Conservation (phyloP, 2,888 invertebrate species). For the Beris morrisii region DNA sequence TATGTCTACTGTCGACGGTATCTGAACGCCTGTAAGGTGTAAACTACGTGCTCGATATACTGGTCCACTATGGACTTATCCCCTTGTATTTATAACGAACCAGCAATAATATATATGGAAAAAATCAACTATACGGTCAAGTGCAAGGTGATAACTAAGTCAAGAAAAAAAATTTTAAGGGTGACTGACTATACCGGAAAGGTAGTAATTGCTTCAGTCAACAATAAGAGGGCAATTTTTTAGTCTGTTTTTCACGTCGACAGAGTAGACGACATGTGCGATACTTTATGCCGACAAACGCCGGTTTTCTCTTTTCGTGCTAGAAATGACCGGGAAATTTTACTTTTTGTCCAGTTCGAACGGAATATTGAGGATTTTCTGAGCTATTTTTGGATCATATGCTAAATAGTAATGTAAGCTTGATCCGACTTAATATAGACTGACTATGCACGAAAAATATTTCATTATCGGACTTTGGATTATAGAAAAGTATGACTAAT, state of each 20-base stretch:
- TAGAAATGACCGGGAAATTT: no score
- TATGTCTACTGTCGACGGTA: background rate
- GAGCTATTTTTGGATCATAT: no score
- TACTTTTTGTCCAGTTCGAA: no score
- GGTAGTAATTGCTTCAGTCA: background rate
- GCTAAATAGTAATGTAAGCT: no score
- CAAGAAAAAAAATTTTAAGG: slow-evolving; percentile 10
- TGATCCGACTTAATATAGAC: no score
- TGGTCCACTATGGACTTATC: background rate
- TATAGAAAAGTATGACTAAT: no score
- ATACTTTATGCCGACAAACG: background rate
- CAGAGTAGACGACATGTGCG: background rate
- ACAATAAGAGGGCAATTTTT: slow-evolving; percentile 4
- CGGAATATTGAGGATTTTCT: no score
- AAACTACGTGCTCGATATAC: background rate
- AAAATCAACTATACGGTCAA: background rate
- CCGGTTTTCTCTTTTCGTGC: background rate
- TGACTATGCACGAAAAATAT: no score
- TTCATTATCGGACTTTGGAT: no score
- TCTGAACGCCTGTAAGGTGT: no score
- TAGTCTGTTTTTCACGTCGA: background rate
- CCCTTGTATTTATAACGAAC: background rate
- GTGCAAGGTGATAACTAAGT: slow-evolving; percentile 12
- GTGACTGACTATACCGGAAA: background rate
- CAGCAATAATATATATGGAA: no score